Percentiles rank a stretch among this genome's conserved stretches.
Conservation (phyloP, 2,888 invertebrate genomes). For the Synergus japonicus region DNA sequence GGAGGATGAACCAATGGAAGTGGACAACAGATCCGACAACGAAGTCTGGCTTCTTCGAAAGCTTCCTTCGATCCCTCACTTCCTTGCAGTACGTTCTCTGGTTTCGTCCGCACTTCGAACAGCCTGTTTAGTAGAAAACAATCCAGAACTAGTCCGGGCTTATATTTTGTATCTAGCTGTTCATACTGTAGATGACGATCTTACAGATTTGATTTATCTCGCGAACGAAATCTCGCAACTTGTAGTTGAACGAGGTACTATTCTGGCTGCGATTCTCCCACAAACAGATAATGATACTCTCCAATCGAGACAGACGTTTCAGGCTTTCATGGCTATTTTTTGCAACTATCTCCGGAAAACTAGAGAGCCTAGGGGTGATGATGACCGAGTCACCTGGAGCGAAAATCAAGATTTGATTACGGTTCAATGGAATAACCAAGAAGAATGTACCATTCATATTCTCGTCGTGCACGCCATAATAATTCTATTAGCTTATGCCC, state of each 20-base stretch:
- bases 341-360: conserved; percentile 87
- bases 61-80: conserved; percentile 88
- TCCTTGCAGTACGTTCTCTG: conserved; percentile 84
- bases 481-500: conserved; percentile 87
- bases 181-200: conserved; percentile 83
- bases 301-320: conserved; percentile 81
- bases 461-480: conserved; percentile 91
- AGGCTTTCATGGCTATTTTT: conserved; percentile 85
- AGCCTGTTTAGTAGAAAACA: conserved; percentile 94
- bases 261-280: conserved; percentile 89
- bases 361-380: conserved; percentile 82
- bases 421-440: conserved; percentile 87
- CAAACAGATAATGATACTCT: conserved; percentile 77
- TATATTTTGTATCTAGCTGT: conserved; percentile 91
- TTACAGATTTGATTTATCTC: conserved; percentile 84
- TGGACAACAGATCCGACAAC: conserved; percentile 71
- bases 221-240: conserved; percentile 92
- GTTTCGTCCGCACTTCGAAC: conserved; percentile 87
- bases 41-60: conserved; percentile 82
- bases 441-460: conserved; percentile 87
- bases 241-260: conserved; percentile 93
- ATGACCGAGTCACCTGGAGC: conserved; percentile 79
- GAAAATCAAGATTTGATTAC: conserved; percentile 87
- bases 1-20: conserved; percentile 77
- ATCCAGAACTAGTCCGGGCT: conserved; percentile 88